phyloP scores from a whole-genome alignment of 2,888 invertebrate species.

The Drosophila nr. fundita region DNA sequence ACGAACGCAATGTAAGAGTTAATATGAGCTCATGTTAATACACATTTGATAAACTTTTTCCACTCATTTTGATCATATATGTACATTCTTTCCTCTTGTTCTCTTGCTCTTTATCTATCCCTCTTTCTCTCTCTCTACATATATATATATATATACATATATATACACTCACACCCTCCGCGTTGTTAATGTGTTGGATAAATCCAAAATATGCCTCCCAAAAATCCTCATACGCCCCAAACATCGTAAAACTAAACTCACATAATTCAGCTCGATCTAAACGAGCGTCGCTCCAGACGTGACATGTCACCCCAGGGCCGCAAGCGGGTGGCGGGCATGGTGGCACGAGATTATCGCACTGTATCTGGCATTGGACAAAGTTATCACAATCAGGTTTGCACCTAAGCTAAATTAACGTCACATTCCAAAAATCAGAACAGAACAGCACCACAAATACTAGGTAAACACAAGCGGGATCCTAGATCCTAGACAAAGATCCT shows the following conservation, averaged over 20 bases:
- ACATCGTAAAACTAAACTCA: conserved; percentile 30
- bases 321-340: conserved; percentile 89
- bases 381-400: conserved; percentile 85
- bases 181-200: conserved; percentile 37
- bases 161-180: conserved; percentile 13
- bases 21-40: conserved; percentile 30
- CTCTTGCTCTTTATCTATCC: conserved; percentile 29
- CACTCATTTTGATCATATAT: conserved; percentile 64
- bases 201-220: conserved; percentile 14
- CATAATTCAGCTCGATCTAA: conserved; percentile 86
- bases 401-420: conserved; percentile 68
- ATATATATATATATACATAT: conserved; percentile 5
- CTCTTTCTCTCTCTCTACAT: neutral
- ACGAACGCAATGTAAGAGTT: conserved; percentile 40
- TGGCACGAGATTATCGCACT: conserved; percentile 87
- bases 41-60: conserved; percentile 35
- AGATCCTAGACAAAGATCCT: neutral
- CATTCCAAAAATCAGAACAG: conserved; percentile 47
- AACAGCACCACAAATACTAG: conserved; percentile 36
- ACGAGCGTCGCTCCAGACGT: conserved; percentile 91
- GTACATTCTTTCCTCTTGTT: conserved; percentile 59
- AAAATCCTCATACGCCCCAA: conserved; percentile 22
- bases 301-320: conserved; percentile 93
- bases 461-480: conserved; percentile 27
- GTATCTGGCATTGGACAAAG: conserved; percentile 85